A percentile compares a stretch with the other conserved stretches of the same genome.
phyloP scores from a whole-genome alignment of 2,888 invertebrate genomes.

The Nesidiocoris tenuis region DNA sequence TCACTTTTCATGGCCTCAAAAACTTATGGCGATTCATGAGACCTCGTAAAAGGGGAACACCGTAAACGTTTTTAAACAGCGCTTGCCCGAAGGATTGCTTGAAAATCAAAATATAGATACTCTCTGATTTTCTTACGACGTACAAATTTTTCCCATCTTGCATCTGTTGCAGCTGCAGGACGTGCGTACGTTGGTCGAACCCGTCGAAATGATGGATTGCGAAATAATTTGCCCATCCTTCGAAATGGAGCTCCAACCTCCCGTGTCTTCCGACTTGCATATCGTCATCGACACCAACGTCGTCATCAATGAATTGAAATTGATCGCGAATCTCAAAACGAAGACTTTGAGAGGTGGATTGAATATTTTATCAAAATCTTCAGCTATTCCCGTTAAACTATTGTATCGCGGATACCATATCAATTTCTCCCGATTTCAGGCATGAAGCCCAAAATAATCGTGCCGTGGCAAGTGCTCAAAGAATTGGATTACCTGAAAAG shows the following conservation, averaged over 20 bases:
- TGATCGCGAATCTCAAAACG: constrained; percentile 21
- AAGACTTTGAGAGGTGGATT: constrained; percentile 33
- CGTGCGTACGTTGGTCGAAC: constrained; percentile 11
- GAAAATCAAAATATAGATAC: too few relatives aligned
- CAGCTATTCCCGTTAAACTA: too few relatives aligned
- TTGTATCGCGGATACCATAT: too few relatives aligned
- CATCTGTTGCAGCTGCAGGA: constrained; percentile 19
- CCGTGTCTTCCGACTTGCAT: constrained; percentile 2
- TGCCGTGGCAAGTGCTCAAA: constrained; percentile 47
- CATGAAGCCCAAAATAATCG: constrained; percentile 31
- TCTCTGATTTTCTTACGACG: background rate
- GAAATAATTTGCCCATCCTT: constrained; percentile 20
- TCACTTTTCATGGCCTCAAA: too few relatives aligned
- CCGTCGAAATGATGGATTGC: constrained; percentile 31
- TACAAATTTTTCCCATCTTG: background rate
- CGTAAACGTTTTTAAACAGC: too few relatives aligned
- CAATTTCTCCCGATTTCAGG: constrained; percentile 26
- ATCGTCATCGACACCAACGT: constrained; percentile 44
- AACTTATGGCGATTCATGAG: background rate
- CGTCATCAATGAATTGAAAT: constrained; percentile 18
- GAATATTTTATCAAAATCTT: too few relatives aligned
- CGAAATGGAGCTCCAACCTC: constrained; percentile 5
- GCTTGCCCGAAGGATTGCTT: too few relatives aligned
- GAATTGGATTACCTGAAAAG: constrained; percentile 45
- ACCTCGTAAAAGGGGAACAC: too few relatives aligned